phyloP scores from a whole-genome alignment of 1,140 invertebrate genomes.

The Diploscapter pachys region DNA sequence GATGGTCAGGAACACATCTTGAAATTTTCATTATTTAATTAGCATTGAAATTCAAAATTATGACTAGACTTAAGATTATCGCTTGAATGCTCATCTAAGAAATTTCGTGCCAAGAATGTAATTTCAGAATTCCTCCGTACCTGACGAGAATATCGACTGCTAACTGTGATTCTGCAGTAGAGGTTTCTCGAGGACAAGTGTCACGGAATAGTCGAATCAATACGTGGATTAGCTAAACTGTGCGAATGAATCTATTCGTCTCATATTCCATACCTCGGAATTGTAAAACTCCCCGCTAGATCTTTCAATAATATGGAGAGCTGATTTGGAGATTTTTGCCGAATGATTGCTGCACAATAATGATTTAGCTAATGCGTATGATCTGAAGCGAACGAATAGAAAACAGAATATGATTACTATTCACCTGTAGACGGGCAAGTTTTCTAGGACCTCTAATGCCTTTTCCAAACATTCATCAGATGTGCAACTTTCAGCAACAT shows the following conservation, averaged over 20 bases:
- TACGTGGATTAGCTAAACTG: conserved; percentile 5
- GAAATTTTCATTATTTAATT: background rate
- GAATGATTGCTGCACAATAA: conserved; percentile 3
- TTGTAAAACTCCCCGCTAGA: conserved; percentile 6
- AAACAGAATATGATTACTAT: background rate
- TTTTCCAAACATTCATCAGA: background rate
- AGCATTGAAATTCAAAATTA: background rate
- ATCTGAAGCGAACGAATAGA: background rate
- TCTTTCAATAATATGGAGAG: conserved; percentile 3
- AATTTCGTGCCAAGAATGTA: background rate
- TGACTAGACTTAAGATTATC: too few species aligned
- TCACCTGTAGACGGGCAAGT: conserved; percentile 19
- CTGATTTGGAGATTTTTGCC: background rate
- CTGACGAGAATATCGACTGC: conserved; percentile 27
- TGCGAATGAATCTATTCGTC: background rate
- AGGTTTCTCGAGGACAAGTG: conserved; percentile 21
- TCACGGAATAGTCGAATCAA: conserved; percentile 31
- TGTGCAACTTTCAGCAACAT: conserved; percentile 1
- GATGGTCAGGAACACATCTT: conserved; percentile 31
- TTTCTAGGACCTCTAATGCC: conserved; percentile 19
- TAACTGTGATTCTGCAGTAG: conserved; percentile 9
- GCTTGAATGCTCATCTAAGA: background rate
- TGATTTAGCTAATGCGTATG: background rate
- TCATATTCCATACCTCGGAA: conserved; percentile 9
- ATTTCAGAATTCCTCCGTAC: conserved; percentile 3